Base-by-base conservation (phyloP, 2,888 invertebrate species). In the Thyatira batis region DNA sequence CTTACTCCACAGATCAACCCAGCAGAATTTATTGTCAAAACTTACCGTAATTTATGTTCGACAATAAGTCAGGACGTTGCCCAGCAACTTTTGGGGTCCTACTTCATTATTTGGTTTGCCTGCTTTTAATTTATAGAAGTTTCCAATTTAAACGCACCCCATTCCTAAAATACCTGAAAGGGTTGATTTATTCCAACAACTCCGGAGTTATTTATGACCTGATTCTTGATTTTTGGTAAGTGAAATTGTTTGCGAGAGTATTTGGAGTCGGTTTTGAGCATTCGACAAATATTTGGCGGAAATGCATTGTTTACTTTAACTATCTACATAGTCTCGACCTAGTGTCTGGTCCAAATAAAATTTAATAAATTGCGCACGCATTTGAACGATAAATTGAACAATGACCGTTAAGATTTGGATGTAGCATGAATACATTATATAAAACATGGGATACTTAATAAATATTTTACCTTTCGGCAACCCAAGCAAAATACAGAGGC, bases 91-190 rank as follows among this genome's bases (percentile, higher is more conserved):
- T 81, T 61, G 71, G 78, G 73, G 65, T 39, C 68, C 77, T 77
- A 85, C 85, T 87, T 87, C 86, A 87, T 89, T 87, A 87, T 88
- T 87, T 86, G 81, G 80, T 77, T 74, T 78, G 74, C 71, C 78
- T 70, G 80, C 82, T 84, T 87, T 88, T 87, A 88, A 89, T 86
- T 87, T 88, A 88, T 87, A 79, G 84, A 83, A 84, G 79, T 85
- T 88, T 74, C 77, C 77, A 78, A 80, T 84, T 83, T 79, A 73
- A 78, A 73, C 60, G 66, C 55, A 39, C 60, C 62, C 58, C 59
- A 69, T 68, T 67, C 67, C 73, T 58, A 64, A 67, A 70, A 73
- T 76, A 80, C 80, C 79, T 80, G 73, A 75, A 73, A 63, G 73
- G 76, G 76, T 76, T 80, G 80, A 81, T 82, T 82, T 76, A 78